Evolutionary conservation across 2,888 invertebrate species (phyloP).

Genomic region (Dichetophora obliterata): DNA sequence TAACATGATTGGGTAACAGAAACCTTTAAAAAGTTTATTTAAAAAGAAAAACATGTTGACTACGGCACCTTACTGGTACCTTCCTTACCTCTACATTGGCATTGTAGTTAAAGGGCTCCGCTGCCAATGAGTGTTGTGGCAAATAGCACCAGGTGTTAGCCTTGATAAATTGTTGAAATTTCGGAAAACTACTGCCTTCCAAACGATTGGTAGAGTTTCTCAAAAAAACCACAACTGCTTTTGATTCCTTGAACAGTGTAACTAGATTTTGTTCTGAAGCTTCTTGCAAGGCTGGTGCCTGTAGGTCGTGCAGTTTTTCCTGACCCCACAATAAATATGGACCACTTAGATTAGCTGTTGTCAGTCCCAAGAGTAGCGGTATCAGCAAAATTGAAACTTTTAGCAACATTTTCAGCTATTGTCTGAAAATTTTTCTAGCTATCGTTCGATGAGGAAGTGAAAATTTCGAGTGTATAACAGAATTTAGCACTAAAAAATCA

Average conservation of each 20-base stretch:
- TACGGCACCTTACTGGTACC: no score
- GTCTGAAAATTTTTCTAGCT: constrained; percentile 4
- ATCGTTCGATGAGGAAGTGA: constrained; percentile 13
- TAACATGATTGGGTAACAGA: background rate
- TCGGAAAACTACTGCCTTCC: constrained; percentile 73
- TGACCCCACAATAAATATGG: constrained; percentile 76
- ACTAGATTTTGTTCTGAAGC: constrained; percentile 73
- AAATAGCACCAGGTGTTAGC: constrained; percentile 72
- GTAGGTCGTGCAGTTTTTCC: constrained; percentile 70
- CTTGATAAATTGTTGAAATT: constrained; percentile 73
- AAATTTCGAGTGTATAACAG: constrained; percentile 48
- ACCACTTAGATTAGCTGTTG: constrained; percentile 71
- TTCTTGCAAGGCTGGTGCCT: constrained; percentile 72
- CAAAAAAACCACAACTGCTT: constrained; percentile 74
- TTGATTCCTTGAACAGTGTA: constrained; percentile 73
- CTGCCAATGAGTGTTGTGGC: constrained; percentile 73
- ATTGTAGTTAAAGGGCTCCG: constrained; percentile 75
- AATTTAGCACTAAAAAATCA: constrained; percentile 40
- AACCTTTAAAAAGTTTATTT: background rate
- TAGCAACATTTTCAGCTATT: constrained; percentile 38
- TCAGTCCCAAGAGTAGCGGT: constrained; percentile 52
- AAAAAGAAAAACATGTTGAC: no score
- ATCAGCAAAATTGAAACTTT: constrained; percentile 57
- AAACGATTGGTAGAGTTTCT: constrained; percentile 74
- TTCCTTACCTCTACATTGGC: constrained; percentile 73